Base-by-base conservation (phyloP, 2,888 invertebrate genomes). In the Arrhopalites spinosus region DNA sequence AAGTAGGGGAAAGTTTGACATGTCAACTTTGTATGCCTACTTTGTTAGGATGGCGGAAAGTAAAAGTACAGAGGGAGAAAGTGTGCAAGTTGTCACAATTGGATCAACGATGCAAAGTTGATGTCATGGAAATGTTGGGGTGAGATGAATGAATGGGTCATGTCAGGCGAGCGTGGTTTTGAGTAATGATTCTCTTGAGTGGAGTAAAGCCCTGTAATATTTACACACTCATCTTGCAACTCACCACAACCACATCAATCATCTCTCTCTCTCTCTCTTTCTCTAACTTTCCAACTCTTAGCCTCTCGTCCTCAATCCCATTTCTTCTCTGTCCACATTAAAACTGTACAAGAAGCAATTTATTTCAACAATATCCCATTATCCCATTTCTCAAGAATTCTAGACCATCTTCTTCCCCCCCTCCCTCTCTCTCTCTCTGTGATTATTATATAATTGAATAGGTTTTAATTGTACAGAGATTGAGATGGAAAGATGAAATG, bases 101-200 rank as follows among this genome's bases (percentile, higher is more conserved):
- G 50, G 30, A 17, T 50, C 69, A 27, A 29, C 29, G 50, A 69
- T 69, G 69, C 53, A 69, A 50, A 53, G n/a, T 25, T 25, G 53
- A 69, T 69, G 68, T 68, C 68, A 68, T 47, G 50, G 68, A 68
- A 68, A n/a, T 29, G n/a, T 1, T 3, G 53, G 11, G 23, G 23
- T n/a, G 23, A 56, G 56, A 56, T 56, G 56, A 56, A 56, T 68
- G 69, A 53, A 50, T 69, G 69, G 50, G 25, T 53, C 69, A 69
- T 50, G 47, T 36, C 66, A 45, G 27, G 2, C 63, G 59, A 59
- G 59, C 23, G 59, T 25, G 11, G 23, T 59, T 59, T 59, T 59
- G 59, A 59, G 20, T 59, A 23, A 59, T 59, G 59, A 25, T 23
- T 15, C 56, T 15, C 23, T 20, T 59, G 59, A 59, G 59, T 36